These are phyloP conservation scores for Plebejus melissa DNA, from an alignment of 2,888 invertebrate species.

Conservation along the genomic window DNA sequence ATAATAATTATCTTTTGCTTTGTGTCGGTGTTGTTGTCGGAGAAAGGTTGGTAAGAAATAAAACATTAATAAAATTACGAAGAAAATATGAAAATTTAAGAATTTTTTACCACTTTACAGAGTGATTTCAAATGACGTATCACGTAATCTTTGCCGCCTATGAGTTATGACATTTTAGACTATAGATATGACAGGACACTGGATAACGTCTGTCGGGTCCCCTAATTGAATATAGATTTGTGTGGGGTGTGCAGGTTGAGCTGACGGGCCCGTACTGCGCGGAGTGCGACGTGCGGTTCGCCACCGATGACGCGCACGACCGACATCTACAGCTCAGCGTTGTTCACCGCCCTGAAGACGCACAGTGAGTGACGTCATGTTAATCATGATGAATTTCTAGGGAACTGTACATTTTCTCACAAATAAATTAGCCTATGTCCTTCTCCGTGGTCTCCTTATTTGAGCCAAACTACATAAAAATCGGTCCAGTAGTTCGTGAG, in stretches of 20 bases:
- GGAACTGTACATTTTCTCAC: too few relatives aligned
- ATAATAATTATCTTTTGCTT: background rate
- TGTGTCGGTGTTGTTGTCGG: too few relatives aligned
- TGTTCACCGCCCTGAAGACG: slow-evolving; percentile 55
- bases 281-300: slow-evolving; percentile 51
- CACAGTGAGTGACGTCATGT: slow-evolving; percentile 49
- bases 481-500: too few relatives aligned
- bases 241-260: slow-evolving; percentile 47
- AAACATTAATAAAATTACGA: background rate
- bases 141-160: background rate
- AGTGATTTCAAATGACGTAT: background rate
- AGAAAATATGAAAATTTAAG: background rate
- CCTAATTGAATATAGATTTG: background rate
- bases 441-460: too few relatives aligned
- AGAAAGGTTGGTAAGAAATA: background rate
- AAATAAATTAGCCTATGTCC: too few relatives aligned
- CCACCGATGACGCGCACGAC: slow-evolving; percentile 52
- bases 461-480: too few relatives aligned
- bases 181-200: background rate
- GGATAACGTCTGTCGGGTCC: background rate
- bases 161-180: background rate
- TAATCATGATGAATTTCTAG: too few relatives aligned
- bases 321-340: slow-evolving; percentile 60
- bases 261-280: slow-evolving; percentile 53
- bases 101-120: too few relatives aligned